Evolutionary conservation across 2,888 invertebrate species (phyloP).

Genomic region (Amphipyra tragopoginis): DNA sequence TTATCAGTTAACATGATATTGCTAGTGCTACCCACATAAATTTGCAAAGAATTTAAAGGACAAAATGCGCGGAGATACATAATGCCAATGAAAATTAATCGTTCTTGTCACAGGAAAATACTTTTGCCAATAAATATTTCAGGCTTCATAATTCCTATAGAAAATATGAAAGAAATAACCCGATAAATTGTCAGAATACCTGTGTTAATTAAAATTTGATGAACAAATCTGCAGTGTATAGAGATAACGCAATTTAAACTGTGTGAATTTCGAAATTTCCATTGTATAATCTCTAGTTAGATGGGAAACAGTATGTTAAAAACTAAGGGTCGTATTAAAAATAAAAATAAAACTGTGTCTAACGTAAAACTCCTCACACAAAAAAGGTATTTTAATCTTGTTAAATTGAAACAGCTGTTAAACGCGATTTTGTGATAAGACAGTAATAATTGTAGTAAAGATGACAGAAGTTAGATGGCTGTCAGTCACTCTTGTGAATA

Average conservation of each 20-base stretch:
- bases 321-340: too few species aligned
- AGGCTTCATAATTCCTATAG: not conserved
- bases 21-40: constrained; percentile 55
- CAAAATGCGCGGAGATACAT: constrained; percentile 35
- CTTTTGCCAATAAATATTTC: constrained; percentile 19
- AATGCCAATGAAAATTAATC: constrained; percentile 27
- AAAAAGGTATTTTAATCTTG: too few species aligned
- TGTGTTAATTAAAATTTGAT: constrained; percentile 19
- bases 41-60: constrained; percentile 58
- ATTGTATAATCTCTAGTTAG: too few species aligned
- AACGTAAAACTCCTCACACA: too few species aligned
- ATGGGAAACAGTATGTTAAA: not conserved
- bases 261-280: not conserved
- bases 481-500: not conserved
- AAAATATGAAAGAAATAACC: not conserved
- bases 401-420: too few species aligned
- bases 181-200: constrained; percentile 6
- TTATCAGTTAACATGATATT: constrained; percentile 38
- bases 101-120: constrained; percentile 33
- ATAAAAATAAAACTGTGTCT: too few species aligned
- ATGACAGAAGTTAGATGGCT: not conserved
- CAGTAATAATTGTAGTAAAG: too few species aligned
- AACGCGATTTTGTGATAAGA: too few species aligned
- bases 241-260: not conserved
- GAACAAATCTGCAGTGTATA: not conserved